Conservation (phyloP, 1,140 invertebrate genomes). For the Aporrectodea caliginosa region DNA sequence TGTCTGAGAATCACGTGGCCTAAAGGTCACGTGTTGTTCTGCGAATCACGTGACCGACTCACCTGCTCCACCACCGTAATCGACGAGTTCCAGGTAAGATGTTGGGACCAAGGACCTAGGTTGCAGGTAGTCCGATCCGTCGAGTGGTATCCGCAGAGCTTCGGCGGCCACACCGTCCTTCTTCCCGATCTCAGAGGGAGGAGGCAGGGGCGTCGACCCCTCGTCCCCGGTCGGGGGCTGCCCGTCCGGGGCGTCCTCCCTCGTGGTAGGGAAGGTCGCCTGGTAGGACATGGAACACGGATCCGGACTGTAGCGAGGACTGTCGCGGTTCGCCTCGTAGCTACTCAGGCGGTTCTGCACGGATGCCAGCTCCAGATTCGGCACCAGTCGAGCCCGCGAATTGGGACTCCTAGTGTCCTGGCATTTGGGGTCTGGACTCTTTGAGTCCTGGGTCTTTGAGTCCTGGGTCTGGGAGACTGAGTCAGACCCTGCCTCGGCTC, state of each 20-base stretch:
- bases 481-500: no score
- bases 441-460: background rate
- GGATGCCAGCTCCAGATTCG: background rate
- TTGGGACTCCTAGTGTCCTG: background rate
- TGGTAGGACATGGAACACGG: background rate
- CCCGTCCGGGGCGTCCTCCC: background rate
- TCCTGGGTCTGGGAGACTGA: no score
- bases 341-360: background rate
- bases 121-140: background rate
- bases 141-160: background rate
- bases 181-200: no score
- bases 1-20: no score
- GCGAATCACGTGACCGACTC: background rate
- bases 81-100: background rate
- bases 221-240: no score
- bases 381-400: background rate
- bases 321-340: background rate
- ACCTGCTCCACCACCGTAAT: background rate
- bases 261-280: background rate
- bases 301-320: slow-evolving; percentile 1
- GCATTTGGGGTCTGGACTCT: background rate
- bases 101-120: background rate
- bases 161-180: background rate
- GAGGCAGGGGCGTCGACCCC: no score
- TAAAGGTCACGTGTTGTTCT: no score